These are phyloP conservation scores for Microtus californicus DNA, from an alignment of 2,797 vertebrate species.

Conservation along the genomic window DNA sequence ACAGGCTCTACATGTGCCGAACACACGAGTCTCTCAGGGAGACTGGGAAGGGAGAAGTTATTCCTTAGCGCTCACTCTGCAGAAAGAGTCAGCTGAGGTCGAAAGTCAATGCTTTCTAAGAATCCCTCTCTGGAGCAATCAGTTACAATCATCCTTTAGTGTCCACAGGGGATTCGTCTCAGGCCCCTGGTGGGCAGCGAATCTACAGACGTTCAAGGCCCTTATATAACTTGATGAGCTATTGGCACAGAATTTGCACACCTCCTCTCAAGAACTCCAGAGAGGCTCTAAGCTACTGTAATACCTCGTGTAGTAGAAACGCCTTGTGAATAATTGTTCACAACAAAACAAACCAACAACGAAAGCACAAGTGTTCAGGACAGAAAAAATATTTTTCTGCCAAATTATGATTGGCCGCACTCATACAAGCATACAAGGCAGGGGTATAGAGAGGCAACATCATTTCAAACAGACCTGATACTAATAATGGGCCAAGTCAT, in stretches of 20 bases:
- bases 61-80: constrained; percentile 1
- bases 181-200: not conserved
- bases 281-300: not conserved
- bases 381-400: not conserved
- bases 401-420: not conserved
- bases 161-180: not conserved
- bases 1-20: constrained; percentile 33
- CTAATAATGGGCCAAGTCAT: not conserved
- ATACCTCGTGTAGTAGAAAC: not conserved
- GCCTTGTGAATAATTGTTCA: not conserved
- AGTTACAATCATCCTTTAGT: not conserved
- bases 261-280: not conserved
- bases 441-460: not conserved
- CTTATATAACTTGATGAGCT: not conserved
- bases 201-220: not conserved
- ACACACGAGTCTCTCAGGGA: not conserved
- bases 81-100: not conserved
- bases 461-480: not conserved
- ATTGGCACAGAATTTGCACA: not conserved
- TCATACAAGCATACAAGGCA: not conserved
- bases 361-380: not conserved
- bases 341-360: not conserved
- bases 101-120: constrained; percentile 46
- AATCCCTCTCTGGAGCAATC: not conserved
- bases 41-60: not conserved